Base-by-base conservation (phyloP, 2,888 invertebrate species). In the Ochropacha duplaris region DNA sequence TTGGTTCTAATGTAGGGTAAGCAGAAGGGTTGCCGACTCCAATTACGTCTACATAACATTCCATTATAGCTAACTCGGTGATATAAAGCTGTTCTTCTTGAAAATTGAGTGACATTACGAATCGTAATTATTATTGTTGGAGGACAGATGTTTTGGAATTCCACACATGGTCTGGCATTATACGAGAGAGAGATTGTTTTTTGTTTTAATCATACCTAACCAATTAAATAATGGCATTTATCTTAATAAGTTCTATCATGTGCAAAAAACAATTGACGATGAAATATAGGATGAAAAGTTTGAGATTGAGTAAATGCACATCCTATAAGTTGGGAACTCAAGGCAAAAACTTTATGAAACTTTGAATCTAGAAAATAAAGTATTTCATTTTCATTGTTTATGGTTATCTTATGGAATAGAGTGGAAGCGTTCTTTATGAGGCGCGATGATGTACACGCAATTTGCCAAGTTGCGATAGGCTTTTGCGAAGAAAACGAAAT, bases 1-100 rank as follows among this genome's bases (percentile, higher is more conserved):
- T 90, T 90, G 87, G 75, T 69, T 81, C 76, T 84, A 84, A 84
- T 84, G 75, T 73, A 71, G 68, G 78, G 76, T 76, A 78, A 79
- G 78, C 78, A 82, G 72, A 83, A 86, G 85, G 83, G 84, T 85
- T 87, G 75, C 65, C 62, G 64, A 67, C 74, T 82, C 74, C 79
- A 83, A 84, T 85, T 86, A 84, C 66, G 73, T 73, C 62, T 71
- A 74, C 73, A 72, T 75, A 75, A 76, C 67, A 70, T 66, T 70
- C 68, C 72, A 72, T 78, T 78, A 72, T 72, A 70, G 71, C 73
- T 64, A 65, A 73, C 62, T 69, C 63, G 65, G 65, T 68, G 64
- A 74, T 69, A 70, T 73, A 71, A 76, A 65, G 74, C 70, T 68
- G 67, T 72, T 71, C 64, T 66, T 66, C 68, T 66, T 65, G 70